Evolutionary conservation across 2,888 invertebrate species (phyloP), one percentile per base, ranked within the genome.

Genomic region (Neria commutata): DNA sequence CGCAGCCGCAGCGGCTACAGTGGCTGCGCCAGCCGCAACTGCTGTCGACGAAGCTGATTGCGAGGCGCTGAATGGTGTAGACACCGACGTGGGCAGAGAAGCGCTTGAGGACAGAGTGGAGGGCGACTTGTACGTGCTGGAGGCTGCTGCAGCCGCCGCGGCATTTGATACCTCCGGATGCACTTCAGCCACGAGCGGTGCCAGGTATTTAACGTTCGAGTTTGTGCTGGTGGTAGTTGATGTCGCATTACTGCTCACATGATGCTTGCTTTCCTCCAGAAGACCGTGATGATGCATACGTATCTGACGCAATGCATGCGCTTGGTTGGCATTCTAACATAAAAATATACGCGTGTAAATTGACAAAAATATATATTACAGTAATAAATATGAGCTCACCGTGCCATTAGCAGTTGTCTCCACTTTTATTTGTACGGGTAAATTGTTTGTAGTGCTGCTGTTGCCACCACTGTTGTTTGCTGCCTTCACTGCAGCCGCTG

Each of bases 21-120:
- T 66, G 25, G 71, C 67, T 59, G 83, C 81, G 2, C 81, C 78
- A 14, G 75, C 76, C 23, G 77, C 69, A 79, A 82, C 78, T 65
- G 83, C 77, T 17, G 79, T 78, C 25, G 80, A 74, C 11, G 79
- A 77, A 8, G 73, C 74, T 16, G 77, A 75, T 61, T 80, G 80
- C 25, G 78, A 76, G 53, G 79, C 77, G 58, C 75, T 77, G 52
- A 77, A 79, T 19, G 80, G 78, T 26, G 78, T 77, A 23, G 78
- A 76, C 11, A 78, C 75, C 34, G 78, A 75, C 49, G 79, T 73
- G 24, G 77, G 77, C 64, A 77, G 71, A 24, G 78, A 78, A 55
- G 78, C 78, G 63, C 76, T 76, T 46, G 77, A 77, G 21, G 76
- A 78, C 3, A 77, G 67, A 40, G 77, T 76, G 54, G 78, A 77